These are phyloP conservation scores for Lycocerus yunnanus DNA, from an alignment of 2,888 invertebrate genomes.

Conservation along the genomic window DNA sequence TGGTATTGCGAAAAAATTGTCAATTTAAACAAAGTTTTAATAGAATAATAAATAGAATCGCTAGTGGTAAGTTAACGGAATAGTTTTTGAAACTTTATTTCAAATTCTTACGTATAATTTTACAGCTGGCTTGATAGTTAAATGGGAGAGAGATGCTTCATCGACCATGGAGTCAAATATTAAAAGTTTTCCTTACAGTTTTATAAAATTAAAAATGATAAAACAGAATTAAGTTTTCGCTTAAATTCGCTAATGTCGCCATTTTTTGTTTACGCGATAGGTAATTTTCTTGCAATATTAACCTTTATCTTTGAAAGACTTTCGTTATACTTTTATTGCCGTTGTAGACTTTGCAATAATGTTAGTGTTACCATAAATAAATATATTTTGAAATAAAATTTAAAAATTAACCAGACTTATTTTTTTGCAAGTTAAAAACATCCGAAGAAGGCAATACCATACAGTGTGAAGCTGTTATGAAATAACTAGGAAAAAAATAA, in stretches of 20 bases:
- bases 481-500: too few relatives aligned
- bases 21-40: conserved; percentile 20
- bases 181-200: background rate
- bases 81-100: background rate
- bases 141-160: conserved; percentile 9
- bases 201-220: background rate
- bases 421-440: too few relatives aligned
- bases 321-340: background rate
- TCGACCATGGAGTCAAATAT: background rate
- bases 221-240: background rate
- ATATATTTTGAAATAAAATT: too few relatives aligned
- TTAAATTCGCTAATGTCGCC: conserved; percentile 5
- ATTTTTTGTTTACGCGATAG: conserved; percentile 5
- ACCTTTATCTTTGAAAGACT: conserved; percentile 1
- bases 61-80: conserved; percentile 1
- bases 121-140: conserved; percentile 6
- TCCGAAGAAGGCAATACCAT: too few relatives aligned
- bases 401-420: too few relatives aligned
- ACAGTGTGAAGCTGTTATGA: too few relatives aligned
- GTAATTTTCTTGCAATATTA: conserved; percentile 5
- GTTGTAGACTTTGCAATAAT: background rate
- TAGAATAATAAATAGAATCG: conserved; percentile 1
- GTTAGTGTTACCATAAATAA: background rate
- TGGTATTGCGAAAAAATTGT: background rate
- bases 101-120: background rate